Evolutionary conservation across 2,888 invertebrate genomes (phyloP).

Genomic region (Strigamia transsilvanica): DNA sequence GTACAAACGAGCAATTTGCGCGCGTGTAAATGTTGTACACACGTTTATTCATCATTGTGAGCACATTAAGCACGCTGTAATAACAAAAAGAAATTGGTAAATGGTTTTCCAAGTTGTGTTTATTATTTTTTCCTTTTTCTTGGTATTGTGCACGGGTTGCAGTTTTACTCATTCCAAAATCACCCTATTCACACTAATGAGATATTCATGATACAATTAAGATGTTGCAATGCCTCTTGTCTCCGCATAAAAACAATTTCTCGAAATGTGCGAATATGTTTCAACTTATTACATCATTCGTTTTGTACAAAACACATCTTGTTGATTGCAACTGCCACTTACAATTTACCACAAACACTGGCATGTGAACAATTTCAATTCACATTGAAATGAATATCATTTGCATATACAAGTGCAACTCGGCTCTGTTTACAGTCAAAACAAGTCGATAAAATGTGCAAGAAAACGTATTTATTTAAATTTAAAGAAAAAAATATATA

Average conservation of each 20-base stretch:
- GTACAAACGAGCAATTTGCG: no score
- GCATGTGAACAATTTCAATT: constrained; percentile 18
- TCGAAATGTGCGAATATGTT: not conserved
- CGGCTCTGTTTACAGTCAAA: constrained; percentile 1
- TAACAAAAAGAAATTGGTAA: not conserved
- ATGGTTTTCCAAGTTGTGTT: not conserved
- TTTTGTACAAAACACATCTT: not conserved
- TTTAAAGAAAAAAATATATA: not conserved
- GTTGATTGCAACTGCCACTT: not conserved
- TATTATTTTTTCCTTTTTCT: not conserved
- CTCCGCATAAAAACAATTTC: not conserved
- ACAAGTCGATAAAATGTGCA: not conserved
- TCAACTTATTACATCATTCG: constrained; percentile 1
- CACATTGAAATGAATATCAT: not conserved
- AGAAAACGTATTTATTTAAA: not conserved
- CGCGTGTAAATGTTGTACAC: no score
- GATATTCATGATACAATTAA: constrained; percentile 21
- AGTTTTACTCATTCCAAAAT: constrained; percentile 11
- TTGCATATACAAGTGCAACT: not conserved
- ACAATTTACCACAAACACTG: not conserved
- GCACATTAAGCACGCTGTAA: no score
- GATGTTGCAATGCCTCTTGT: not conserved
- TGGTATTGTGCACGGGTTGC: not conserved
- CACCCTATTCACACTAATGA: constrained; percentile 16
- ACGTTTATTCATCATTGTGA: no score